These are phyloP conservation scores for Hippocampus abdominalis DNA, from an alignment of 2,113 vertebrate species.

Conservation along the genomic window DNA sequence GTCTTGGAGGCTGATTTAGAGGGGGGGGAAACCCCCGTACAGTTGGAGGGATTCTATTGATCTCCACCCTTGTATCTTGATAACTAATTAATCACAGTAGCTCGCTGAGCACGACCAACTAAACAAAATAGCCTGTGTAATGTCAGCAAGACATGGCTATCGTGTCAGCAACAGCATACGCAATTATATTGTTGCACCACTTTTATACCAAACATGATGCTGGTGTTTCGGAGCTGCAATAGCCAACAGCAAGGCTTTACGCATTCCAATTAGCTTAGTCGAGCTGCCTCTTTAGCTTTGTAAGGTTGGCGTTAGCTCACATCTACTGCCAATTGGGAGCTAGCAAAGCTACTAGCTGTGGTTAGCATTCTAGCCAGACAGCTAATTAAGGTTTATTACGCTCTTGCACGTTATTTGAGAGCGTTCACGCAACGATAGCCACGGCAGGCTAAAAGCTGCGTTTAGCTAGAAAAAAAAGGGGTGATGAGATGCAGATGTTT, in stretches of 20 bases:
- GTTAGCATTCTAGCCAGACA: conserved; percentile 41
- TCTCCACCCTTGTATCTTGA: conserved; percentile 14
- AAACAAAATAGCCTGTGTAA: conserved; percentile 24
- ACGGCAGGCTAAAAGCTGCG: conserved; percentile 41
- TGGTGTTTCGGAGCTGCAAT: conserved; percentile 20
- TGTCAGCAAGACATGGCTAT: conserved; percentile 31
- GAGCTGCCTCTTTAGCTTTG: conserved; percentile 32
- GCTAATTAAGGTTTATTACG: conserved; percentile 25
- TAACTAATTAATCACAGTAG: conserved; percentile 56
- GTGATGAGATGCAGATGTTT: conserved; percentile 71
- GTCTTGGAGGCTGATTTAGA: conserved; percentile 5
- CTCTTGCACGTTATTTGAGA: not conserved
- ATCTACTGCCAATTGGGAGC: conserved; percentile 24
- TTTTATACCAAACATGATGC: not conserved
- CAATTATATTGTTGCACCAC: conserved; percentile 1
- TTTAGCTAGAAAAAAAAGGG: conserved; percentile 35
- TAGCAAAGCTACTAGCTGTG: conserved; percentile 29
- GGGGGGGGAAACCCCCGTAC: not conserved
- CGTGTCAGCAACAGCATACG: conserved; percentile 16
- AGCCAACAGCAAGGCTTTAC: conserved; percentile 41
- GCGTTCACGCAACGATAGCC: conserved; percentile 1
- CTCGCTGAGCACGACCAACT: conserved; percentile 25
- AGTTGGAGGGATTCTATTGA: conserved; percentile 5
- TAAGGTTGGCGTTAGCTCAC: conserved; percentile 40
- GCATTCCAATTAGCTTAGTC: conserved; percentile 52